A percentile compares a stretch with the other conserved stretches of the same genome.
Conservation (phyloP, 2,113 vertebrate genomes). For the Pelusios castaneus region DNA sequence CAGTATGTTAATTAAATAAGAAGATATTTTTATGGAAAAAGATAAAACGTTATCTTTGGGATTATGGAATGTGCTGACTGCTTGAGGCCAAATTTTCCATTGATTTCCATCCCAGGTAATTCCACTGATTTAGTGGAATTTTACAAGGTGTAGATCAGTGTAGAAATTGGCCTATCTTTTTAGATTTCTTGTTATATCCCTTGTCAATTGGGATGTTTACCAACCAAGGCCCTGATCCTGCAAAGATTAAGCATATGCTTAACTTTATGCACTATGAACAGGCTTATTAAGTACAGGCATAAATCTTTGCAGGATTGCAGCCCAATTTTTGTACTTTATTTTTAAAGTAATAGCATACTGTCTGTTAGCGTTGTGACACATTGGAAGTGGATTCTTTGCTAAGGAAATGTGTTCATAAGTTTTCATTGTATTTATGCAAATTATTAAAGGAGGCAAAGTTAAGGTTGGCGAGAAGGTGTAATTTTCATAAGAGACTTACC, state of each 20-base stretch:
- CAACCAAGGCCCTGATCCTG: background rate
- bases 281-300: background rate
- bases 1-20: background rate
- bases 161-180: background rate
- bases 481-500: background rate
- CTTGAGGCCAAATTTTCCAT: too few species aligned
- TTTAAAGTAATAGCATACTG: background rate
- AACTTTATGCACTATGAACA: background rate
- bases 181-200: rapidly evolving
- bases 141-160: background rate
- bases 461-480: background rate
- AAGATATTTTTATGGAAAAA: background rate
- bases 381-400: background rate
- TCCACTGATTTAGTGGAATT: background rate
- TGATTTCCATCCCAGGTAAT: background rate
- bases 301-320: background rate
- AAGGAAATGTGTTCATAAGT: background rate
- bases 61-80: too few species aligned
- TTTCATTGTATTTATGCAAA: background rate
- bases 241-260: background rate
- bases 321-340: background rate
- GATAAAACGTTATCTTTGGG: background rate
- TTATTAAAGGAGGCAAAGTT: background rate
- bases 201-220: rapidly evolving
- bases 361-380: background rate